Base-by-base conservation (phyloP, 1,140 invertebrate genomes). In the Dermatophagoides farinae region DNA sequence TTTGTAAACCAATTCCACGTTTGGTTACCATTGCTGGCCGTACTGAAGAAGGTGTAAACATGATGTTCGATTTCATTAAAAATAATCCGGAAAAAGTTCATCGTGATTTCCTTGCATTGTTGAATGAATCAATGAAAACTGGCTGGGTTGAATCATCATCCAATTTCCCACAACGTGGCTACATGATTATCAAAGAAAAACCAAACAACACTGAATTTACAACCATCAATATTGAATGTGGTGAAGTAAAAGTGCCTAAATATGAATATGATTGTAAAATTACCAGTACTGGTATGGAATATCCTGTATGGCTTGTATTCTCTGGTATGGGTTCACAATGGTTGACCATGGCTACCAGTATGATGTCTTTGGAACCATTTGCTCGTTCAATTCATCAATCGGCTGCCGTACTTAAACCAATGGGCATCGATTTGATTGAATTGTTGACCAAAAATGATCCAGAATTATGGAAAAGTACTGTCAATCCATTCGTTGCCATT, bases 301-400 rank as follows among this genome's bases (percentile, higher is more conserved):
- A 43, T 41, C 88, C 88, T 0, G 72, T 96, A 25, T 96, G 89
- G 86, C 95, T 80, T 71, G 76, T 96, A 31, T 96, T 92, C 73
- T 85, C 89, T 51, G 93, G 91, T 40, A 96, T 97, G 90, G 92
- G 92, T 11, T 82, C 83, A 40, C 92, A 97, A 74, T 97, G 91
- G 91, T 74, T 81, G 46, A 88, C 86, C 62, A 97, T 97, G 90
- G 89, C 80, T 8, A 80, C 80, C 67, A 77, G 83, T 23, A 74
- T 97, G 38, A 82, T 97, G 77, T 67, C 75, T 40, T 75, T 97
- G 23, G 82, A 87, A 41, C 70, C 75, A 0, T 96, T 96, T 71
- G 78, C 79, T 46, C 73, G 79, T 37, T 83, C 83, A 39, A 81
- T 97, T 57, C 73, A 78, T 63, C 79, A 78, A 59, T 84, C 82